phyloP scores from a whole-genome alignment of 1,140 invertebrate species.

The fruit fly (Drosophila melanogaster) region DNA sequence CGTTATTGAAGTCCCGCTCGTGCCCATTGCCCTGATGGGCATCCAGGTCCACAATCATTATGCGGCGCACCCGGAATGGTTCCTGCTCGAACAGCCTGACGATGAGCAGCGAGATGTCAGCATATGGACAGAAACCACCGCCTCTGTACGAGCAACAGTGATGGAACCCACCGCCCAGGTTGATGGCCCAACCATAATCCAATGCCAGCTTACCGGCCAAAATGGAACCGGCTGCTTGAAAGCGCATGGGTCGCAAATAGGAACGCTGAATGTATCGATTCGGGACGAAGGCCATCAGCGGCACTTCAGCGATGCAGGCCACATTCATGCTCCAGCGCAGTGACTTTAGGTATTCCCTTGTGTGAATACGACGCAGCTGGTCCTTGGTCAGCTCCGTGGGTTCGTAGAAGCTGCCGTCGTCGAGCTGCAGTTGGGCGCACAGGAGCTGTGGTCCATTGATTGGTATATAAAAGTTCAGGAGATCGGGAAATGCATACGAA shows the following conservation, averaged over 20 bases:
- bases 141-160: constrained; percentile 90
- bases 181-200: constrained; percentile 93
- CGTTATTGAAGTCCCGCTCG: constrained; percentile 91
- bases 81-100: constrained; percentile 88
- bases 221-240: constrained; percentile 93
- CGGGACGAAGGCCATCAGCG: constrained; percentile 90
- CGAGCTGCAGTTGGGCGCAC: constrained; percentile 85
- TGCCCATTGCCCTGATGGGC: constrained; percentile 96
- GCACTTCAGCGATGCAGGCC: constrained; percentile 92
- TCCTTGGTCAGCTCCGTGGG: constrained; percentile 89
- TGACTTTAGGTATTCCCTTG: constrained; percentile 89
- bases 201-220: constrained; percentile 92
- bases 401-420: constrained; percentile 85
- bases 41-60: constrained; percentile 95
- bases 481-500: constrained; percentile 64
- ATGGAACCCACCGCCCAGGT: constrained; percentile 95
- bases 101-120: constrained; percentile 93
- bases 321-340: constrained; percentile 91
- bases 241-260: constrained; percentile 91
- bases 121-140: constrained; percentile 95
- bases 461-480: background rate
- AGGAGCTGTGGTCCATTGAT: constrained; percentile 85
- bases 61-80: constrained; percentile 86
- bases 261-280: constrained; percentile 91
- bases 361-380: constrained; percentile 90